Conservation (phyloP, 2,888 invertebrate species). For the Endotricha flammealis region DNA sequence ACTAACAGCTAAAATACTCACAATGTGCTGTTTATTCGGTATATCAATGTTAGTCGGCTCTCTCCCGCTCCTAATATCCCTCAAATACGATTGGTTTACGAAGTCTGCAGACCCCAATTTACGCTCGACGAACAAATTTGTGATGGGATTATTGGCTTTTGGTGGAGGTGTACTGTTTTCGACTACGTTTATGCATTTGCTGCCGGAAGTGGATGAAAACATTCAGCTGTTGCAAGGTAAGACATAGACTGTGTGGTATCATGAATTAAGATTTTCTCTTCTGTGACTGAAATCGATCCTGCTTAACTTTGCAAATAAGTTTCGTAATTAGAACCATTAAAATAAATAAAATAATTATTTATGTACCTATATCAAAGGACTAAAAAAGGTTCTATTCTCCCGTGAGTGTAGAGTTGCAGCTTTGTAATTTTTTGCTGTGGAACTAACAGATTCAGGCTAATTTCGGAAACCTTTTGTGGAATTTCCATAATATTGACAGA, state of each 20-base stretch:
- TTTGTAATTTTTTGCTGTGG: too few species aligned
- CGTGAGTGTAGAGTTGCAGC: too few species aligned
- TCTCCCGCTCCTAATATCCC: conserved; percentile 84
- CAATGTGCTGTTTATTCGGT: conserved; percentile 86
- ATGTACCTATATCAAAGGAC: too few species aligned
- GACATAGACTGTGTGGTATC: conserved; percentile 15
- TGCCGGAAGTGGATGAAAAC: conserved; percentile 87
- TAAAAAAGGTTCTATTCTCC: too few species aligned
- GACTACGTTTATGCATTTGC: conserved; percentile 88
- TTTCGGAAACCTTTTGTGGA: too few species aligned
- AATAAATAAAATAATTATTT: too few species aligned
- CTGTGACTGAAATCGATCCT: too few species aligned
- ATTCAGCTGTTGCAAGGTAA: conserved; percentile 79
- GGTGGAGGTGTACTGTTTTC: conserved; percentile 90
- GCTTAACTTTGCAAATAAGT: too few species aligned
- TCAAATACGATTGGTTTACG: conserved; percentile 81
- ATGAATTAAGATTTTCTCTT: too few species aligned
- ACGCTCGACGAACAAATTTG: conserved; percentile 68
- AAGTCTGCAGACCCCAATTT: conserved; percentile 58
- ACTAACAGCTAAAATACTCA: conserved; percentile 85
- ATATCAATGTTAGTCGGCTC: conserved; percentile 88
- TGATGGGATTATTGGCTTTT: conserved; percentile 83
- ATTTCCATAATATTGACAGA: too few species aligned
- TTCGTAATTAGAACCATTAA: too few species aligned
- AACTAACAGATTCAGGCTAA: too few species aligned